Evolutionary conservation across 2,797 vertebrate genomes (phyloP).

Genomic region (Pipistrellus pygmaeus): DNA sequence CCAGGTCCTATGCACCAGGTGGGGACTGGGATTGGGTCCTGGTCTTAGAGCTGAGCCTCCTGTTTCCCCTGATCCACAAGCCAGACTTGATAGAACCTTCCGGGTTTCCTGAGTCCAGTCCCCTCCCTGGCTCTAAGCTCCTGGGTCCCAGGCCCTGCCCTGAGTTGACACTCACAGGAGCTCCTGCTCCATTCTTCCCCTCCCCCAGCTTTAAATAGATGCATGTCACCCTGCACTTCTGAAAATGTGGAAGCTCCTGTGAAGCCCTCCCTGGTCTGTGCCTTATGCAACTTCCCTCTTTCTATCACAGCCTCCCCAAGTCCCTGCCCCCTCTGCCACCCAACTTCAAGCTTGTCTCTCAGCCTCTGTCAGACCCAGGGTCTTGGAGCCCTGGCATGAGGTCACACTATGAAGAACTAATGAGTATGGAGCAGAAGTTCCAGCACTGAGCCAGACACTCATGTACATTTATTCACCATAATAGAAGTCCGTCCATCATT

Average conservation of each 20-base stretch:
- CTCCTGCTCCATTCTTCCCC: not conserved
- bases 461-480: not conserved
- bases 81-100: not conserved
- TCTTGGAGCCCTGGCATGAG: not conserved
- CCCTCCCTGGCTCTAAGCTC: not conserved
- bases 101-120: not conserved
- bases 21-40: not conserved
- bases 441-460: not conserved
- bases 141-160: not conserved
- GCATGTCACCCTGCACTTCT: not conserved
- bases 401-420: not conserved
- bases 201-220: not conserved
- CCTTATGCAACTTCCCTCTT: not conserved
- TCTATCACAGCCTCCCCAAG: not conserved
- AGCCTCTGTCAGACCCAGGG: not conserved
- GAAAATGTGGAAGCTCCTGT: not conserved
- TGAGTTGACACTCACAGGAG: not conserved
- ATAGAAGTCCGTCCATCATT: not conserved
- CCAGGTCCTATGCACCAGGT: not conserved
- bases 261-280: not conserved
- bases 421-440: not conserved
- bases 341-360: not conserved
- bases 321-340: rapidly evolving
- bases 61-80: not conserved
- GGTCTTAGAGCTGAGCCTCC: not conserved